A percentile compares a stretch with the other conserved stretches of the same genome.
Evolutionary conservation across 2,113 vertebrate species (phyloP).

Genomic region (Agelaius tricolor): DNA sequence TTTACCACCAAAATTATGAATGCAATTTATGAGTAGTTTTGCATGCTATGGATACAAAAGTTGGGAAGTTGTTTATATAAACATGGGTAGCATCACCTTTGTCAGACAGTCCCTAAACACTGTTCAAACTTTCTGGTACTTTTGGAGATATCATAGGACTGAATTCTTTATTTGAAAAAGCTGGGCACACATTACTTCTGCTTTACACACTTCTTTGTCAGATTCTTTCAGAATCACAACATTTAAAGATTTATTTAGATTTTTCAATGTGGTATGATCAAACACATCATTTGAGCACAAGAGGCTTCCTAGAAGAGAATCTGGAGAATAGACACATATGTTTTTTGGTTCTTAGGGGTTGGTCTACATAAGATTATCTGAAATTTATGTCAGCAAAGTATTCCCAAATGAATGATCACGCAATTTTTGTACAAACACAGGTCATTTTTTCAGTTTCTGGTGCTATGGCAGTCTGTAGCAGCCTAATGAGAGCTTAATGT

Average conservation of each 20-base stretch:
- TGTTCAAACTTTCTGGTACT: not conserved
- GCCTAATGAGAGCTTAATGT: not conserved
- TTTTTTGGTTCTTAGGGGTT: not conserved
- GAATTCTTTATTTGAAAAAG: not conserved
- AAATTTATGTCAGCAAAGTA: not conserved
- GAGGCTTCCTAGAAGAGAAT: not conserved
- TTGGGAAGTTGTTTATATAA: not conserved
- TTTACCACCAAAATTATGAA: not conserved
- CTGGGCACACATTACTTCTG: not conserved
- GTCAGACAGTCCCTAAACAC: not conserved
- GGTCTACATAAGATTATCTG: not conserved
- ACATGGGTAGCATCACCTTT: not conserved
- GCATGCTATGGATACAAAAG: not conserved
- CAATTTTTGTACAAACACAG: not conserved
- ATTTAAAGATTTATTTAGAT: not conserved
- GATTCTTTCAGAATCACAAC: not conserved
- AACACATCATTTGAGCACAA: not conserved
- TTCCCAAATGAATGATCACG: not conserved
- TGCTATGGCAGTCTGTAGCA: not conserved
- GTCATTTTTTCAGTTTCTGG: not conserved
- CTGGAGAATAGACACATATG: not conserved
- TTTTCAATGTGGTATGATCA: not conserved
- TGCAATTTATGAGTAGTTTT: not conserved
- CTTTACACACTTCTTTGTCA: not conserved
- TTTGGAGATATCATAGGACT: not conserved